Base-by-base conservation (phyloP, 2,113 vertebrate species). In the Rhinopomastus cyanomelas region DNA sequence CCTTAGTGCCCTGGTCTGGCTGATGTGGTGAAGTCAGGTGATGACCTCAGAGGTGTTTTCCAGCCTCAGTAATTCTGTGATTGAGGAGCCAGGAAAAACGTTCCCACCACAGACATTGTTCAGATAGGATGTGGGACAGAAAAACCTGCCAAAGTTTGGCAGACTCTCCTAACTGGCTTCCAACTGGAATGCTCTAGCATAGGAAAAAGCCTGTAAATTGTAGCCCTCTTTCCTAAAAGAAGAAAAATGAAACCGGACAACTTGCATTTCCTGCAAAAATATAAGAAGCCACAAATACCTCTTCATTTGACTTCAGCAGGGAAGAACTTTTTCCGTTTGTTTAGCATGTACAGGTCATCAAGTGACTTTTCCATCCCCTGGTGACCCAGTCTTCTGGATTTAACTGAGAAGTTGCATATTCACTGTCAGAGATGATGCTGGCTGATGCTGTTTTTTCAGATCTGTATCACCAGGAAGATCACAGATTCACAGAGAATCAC, bases 401-500 rank as follows among this genome's bases (percentile, higher is more conserved):
- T 23, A 64, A 57, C 12, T 52, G 56, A 69, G 32, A 66, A 75
- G 21, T 55, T 42, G 46, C 8, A 12, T 9, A 7, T 74, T 59
- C 32, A 6, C 62, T 68, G 22, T 37, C 16, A 74, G 44, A 5
- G 29, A 12, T 49, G 34, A 27, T 78, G 36, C 59, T 86, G 46
- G 19, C 46, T 81, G 46, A 69, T 82, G n/a, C 46, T 30, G 61
- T 48, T 61, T 81, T 62, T 51, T 85, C 36, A 27, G 20, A 29
- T 49, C 27, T 0, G 0, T 55, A 6, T 48, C 30, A 57, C 53
- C 0, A 6, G 57, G 60, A 60, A 82, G 57, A 17, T 53, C 64
- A 13, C n/a, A n/a, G n/a, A n/a, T n/a, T n/a, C n/a, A n/a, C n/a
- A n/a, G 78, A 71, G 5, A 42, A 42, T 42, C 39, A 42, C 39